phyloP scores from a whole-genome alignment of 1,140 invertebrate genomes.

The Drosophila pseudoananassae region DNA sequence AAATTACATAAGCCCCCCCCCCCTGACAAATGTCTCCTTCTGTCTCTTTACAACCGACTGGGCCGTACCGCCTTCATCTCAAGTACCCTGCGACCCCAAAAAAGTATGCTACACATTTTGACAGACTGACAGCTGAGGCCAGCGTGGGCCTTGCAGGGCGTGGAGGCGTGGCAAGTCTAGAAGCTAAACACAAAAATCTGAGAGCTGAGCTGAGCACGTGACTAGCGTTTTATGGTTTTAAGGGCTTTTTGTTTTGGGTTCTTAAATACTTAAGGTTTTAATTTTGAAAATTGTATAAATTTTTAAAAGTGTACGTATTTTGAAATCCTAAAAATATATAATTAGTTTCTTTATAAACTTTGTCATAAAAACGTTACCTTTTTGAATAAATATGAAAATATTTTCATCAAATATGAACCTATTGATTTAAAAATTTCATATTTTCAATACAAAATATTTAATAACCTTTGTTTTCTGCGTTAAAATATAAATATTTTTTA shows the following conservation, averaged over 20 bases:
- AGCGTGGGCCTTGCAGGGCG: slow-evolving; percentile 2
- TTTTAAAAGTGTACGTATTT: too few species aligned
- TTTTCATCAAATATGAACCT: too few species aligned
- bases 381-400: too few species aligned
- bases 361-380: too few species aligned
- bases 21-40: slow-evolving; percentile 24
- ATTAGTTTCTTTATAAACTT: too few species aligned
- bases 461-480: too few species aligned
- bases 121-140: slow-evolving; percentile 50
- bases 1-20: slow-evolving; percentile 38
- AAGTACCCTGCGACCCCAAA: slow-evolving; percentile 22
- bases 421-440: too few species aligned
- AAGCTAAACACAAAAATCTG: background rate
- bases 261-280: background rate
- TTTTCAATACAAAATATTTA: too few species aligned
- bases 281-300: background rate
- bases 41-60: background rate
- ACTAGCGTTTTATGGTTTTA: background rate
- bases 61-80: background rate
- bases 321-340: too few species aligned
- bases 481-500: too few species aligned
- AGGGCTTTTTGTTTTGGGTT: too few species aligned
- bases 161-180: background rate
- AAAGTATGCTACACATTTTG: slow-evolving; percentile 44
- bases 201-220: background rate